Evolutionary conservation across 2,888 invertebrate genomes (phyloP), one percentile per base, ranked within the genome.

Genomic region (Cepaea hortensis): DNA sequence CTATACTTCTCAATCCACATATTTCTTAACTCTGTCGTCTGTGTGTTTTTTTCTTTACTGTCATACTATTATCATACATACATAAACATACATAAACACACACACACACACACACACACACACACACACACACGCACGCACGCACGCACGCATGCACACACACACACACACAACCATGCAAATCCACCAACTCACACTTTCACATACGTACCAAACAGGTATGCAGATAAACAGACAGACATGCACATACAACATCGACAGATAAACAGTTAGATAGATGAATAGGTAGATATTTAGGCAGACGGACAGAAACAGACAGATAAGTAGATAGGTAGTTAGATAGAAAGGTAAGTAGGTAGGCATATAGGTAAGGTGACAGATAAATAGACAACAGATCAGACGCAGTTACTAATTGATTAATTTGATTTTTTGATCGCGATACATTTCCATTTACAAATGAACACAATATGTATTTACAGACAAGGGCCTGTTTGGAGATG

Each of bases 251-350:
- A 79, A 55, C 0, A 55, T 11, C 6, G 55, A 55, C 55, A 55
- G 55, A 55, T 20, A 79, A 13, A 79, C 50, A 79, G 18, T 7
- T n/a, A 79, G 35, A 79, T 55, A 79, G 35, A 79, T 55, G 50
- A 13, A 61, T 55, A 79, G 1, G 50, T 20, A 79, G 35, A 79
- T 55, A 79, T 50, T 50, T 55, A 79, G 35, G 50, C 23, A 79
- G 35, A 79, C 50, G 50, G 35, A 79, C 50, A 79, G 18, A 35
- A 1, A 79, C 61, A 46, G 18, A 79, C 48, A 79, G 35, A 81
- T n/a, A 81, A 11, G 23, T 65, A 81, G 13, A 81, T 23, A 82
- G 13, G 46, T 48, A 50, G n/a, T 11, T n/a, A 82, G n/a, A 72
- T n/a, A 72, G n/a, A 72, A 11, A 72, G 13, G 18, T 48, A 62